Base-by-base conservation (phyloP, 2,797 vertebrate genomes). In the Cynodonichthys magdalenae region DNA sequence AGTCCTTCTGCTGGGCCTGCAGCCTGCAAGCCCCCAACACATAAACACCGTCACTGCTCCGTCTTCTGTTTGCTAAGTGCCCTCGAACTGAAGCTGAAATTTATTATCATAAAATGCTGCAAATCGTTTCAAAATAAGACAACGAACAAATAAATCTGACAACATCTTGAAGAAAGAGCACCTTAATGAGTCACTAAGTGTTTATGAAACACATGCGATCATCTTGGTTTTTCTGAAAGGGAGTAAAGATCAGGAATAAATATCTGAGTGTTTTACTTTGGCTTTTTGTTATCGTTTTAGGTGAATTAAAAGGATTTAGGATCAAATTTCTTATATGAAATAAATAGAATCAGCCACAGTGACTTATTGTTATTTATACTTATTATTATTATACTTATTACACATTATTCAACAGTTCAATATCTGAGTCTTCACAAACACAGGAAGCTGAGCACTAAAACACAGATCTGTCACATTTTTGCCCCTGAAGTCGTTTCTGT, bases 1-100 rank as follows among this genome's bases (percentile, higher is more conserved):
- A 88, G 78, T 93, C 92, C 83, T 87, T 92, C 84, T 93, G 93
- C 66, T 92, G 89, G 66, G 80, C 87, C 77, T 92, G 88, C 64
- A 93, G 91, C 82, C 94, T 95, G 81, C 63, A 74, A 24, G 24
- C 24, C 24, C 24, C 24, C 24, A 24, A 34, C 31, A 7, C 7
- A 34, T 7, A 70, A 19, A 53, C 51, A n/a, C 66, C 27, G 58
- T 48, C 53, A 59, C 12, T 52, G 61, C 47, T 24, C n/a, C 45
- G 75, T 62, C 54, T 70, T 31, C n/a, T 58, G 64, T 66, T 74
- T 55, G 34, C 24, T 61, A 39, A 68, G 46, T 44, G 47, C 46
- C 59, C 46, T 69, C 59, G 20, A 44, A 56, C 34, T 53, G 53
- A 66, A 72, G 59, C 56, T 48, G 18, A 27, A 56, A 56, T 58